phyloP scores from a whole-genome alignment of 2,113 vertebrate genomes.

The Takifugu flavidus region DNA sequence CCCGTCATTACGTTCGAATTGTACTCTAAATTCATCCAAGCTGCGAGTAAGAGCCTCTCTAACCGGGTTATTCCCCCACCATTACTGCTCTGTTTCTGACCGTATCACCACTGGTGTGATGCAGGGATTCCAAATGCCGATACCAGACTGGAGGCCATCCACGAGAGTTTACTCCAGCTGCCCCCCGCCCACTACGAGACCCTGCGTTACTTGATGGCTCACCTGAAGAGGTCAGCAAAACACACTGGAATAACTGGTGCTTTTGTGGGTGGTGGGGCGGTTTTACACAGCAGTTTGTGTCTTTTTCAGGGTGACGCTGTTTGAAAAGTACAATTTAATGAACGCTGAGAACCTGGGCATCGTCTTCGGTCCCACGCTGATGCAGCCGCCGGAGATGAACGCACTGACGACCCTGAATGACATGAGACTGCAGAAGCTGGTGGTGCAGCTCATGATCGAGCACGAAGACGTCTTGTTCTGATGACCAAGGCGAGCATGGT shows the following conservation, averaged over 20 bases:
- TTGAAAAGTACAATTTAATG: slow-evolving; percentile 97
- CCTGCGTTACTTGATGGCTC: slow-evolving; percentile 92
- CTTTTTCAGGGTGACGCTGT: slow-evolving; percentile 85
- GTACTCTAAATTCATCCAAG: slow-evolving; percentile 94
- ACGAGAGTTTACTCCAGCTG: slow-evolving; percentile 87
- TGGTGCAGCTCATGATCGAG: slow-evolving; percentile 95
- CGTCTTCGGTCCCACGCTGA: slow-evolving; percentile 95
- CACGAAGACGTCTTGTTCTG: slow-evolving; percentile 97
- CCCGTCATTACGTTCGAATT: slow-evolving; percentile 94
- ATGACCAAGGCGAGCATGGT: slow-evolving; percentile 30
- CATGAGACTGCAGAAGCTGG: slow-evolving; percentile 96
- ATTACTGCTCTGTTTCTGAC: slow-evolving; percentile 27
- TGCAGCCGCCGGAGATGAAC: slow-evolving; percentile 93
- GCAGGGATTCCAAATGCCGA: slow-evolving; percentile 87
- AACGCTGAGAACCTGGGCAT: slow-evolving; percentile 94
- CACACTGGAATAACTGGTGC: neutral
- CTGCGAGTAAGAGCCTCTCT: slow-evolving; percentile 85
- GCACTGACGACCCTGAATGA: slow-evolving; percentile 92
- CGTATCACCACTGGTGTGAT: slow-evolving; percentile 12
- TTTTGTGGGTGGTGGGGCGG: neutral
- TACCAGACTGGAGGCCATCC: slow-evolving; percentile 89
- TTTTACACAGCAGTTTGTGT: slow-evolving; percentile 1
- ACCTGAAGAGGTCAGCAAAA: slow-evolving; percentile 89
- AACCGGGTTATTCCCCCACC: neutral
- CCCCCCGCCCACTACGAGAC: slow-evolving; percentile 96